Conservation (phyloP, 1,140 invertebrate genomes). For the Pachypsylla venusta region DNA sequence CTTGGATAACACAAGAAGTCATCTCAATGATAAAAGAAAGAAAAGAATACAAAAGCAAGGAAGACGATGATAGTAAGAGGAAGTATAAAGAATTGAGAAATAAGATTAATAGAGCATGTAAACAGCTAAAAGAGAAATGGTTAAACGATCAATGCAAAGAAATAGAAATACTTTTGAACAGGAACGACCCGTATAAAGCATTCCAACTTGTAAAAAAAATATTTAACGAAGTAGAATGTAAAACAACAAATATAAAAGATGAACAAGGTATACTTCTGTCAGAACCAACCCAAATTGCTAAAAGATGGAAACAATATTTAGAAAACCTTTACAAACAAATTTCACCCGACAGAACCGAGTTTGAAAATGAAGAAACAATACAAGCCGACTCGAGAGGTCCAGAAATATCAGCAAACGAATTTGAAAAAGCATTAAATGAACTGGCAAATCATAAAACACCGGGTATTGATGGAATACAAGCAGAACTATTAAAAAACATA, state of each 20-base stretch:
- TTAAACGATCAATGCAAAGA: neutral
- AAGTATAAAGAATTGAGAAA: neutral
- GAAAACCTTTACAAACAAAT: neutral
- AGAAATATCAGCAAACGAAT: constrained; percentile 15
- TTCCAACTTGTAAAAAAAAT: neutral
- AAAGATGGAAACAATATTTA: constrained; percentile 13
- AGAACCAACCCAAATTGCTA: neutral
- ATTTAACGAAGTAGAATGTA: neutral
- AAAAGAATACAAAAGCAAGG: constrained; percentile 1
- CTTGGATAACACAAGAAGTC: neutral
- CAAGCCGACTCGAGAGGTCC: too few relatives aligned
- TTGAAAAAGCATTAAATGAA: constrained; percentile 22
- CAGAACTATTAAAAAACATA: constrained; percentile 25
- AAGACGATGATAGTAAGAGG: neutral
- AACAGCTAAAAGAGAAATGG: constrained; percentile 3
- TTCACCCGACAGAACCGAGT: neutral
- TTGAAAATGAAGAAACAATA: constrained; percentile 10
- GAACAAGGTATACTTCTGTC: neutral
- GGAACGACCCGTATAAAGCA: neutral
- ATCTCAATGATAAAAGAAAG: too few relatives aligned
- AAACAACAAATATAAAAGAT: neutral
- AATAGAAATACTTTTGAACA: constrained; percentile 6
- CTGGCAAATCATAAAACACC: constrained; percentile 26
- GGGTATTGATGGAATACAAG: constrained; percentile 24
- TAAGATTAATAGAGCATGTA: neutral